Base-by-base conservation (phyloP, 1,140 invertebrate genomes). In the Pteromalus puparum region DNA sequence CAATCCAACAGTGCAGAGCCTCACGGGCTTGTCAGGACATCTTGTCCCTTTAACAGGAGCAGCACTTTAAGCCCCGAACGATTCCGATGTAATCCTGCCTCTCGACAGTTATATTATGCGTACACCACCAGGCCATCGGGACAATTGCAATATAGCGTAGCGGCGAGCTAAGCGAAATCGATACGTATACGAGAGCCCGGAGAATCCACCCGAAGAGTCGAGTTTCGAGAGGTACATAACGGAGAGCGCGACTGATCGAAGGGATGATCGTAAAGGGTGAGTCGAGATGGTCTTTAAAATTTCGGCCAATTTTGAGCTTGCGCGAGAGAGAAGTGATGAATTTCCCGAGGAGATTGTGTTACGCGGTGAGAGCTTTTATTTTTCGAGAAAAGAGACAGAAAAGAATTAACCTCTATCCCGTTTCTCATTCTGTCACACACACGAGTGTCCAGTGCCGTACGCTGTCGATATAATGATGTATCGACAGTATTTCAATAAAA, bases 31-130 rank as follows among this genome's bases (percentile, higher is more conserved):
- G 72, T 34, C 30, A 42, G 34, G 3, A 21, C 72, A 73, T 21
- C 72, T 73, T 73, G 72, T 38, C 30, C 72, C 72, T 73, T 73
- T 73, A 73, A 73, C 72, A 73, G 9, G 26, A 73, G 15, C 21
- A 73, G 18, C 30, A 73, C 72, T 73, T 73, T 73, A 73, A 73
- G 72, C 34, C 68, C 4, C 68, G 28, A 70, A 26, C 34, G 30
- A 38, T 73, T 21, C 72, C 26, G 30, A 73, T 42, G 42, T 73
- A 34, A 34, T 38, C 30, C 72, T 21, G 5, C 72, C 68, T 30
- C 26, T 30, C 68, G 21, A 9, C 26, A n/a, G 15, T 73, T 73
- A 73, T 38, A 38, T 73, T 38, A 38, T 38, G 72, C 18, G 72
- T 73, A 73, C 6, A 38, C 72, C 18, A 9, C 30, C 24, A 73